Base-by-base conservation (phyloP, 1,140 invertebrate species). In the Apocrypta bakeri region DNA sequence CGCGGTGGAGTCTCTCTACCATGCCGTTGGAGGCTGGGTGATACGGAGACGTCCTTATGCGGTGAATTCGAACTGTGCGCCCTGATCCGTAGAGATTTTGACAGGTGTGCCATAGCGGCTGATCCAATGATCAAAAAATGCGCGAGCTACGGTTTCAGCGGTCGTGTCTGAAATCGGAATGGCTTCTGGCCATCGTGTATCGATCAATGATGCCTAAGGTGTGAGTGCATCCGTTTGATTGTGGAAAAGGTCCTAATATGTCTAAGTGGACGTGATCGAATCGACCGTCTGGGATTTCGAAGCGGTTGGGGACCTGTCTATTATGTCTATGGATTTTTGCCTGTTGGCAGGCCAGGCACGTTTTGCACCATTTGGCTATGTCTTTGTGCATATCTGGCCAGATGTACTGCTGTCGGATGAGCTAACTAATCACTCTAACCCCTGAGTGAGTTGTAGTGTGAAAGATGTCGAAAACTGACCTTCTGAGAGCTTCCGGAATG, bases 191-290 rank as follows among this genome's bases (percentile, higher is more conserved):
- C 92, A 94, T n/a, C 90, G 91, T 90, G 82, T 89, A 93, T 8
- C 90, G 76, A 79, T 93, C 90, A 3, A 93, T 90, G 9, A 88
- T 86, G 0, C 92, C 93, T 1, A 93, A 84, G 12, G 85, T 83
- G 79, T 93, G 93, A 14, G 31, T 56, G 63, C 80, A 88, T 17
- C 86, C 90, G 11, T 88, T 33, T 0, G 85, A 85, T 4, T 78
- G 74, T 29, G 91, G 90, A 2, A 94, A 72, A 0, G 90, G 92
- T 0, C 92, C 90, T 11, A 94, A 86, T 0, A 94, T 86, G 85
- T 94, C 93, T 0, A 94, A 82, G 84, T 94, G 91, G 0, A 94
- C 84, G 78, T 92, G 89, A 1, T 85, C 64, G 76, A 93, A 93
- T 0, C 90, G 61, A 1, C 69, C 31, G 1, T 75, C 64, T 9